Evolutionary conservation across 2,113 vertebrate genomes (phyloP).

Genomic region (Neotragus pygmaeus): DNA sequence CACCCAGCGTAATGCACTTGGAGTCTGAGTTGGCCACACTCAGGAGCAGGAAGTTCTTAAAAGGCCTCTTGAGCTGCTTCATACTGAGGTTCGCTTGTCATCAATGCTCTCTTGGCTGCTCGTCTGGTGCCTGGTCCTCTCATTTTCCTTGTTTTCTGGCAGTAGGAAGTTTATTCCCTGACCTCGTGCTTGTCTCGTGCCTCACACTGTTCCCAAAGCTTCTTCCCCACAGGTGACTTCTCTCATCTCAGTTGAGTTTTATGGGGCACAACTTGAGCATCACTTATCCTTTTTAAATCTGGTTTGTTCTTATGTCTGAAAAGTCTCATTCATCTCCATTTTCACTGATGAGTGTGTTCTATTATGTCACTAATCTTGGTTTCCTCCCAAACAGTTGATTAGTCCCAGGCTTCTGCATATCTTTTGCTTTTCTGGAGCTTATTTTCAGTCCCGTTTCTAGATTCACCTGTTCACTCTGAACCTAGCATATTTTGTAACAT

Average conservation of each 20-base stretch:
- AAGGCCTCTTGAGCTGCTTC: neutral
- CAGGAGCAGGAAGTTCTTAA: neutral
- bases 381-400: neutral
- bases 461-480: neutral
- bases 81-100: neutral
- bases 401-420: neutral
- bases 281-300: neutral
- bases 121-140: neutral
- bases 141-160: slow-evolving; percentile 26
- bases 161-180: neutral
- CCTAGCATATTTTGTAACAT: neutral
- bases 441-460: neutral
- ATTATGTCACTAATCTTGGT: neutral
- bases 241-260: neutral
- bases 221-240: neutral
- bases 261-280: neutral
- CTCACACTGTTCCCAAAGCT: neutral
- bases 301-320: neutral
- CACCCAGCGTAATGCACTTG: neutral
- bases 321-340: neutral
- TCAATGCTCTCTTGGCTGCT: neutral
- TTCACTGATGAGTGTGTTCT: neutral
- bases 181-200: neutral
- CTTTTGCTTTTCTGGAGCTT: neutral
- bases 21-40: neutral